Base-by-base conservation (phyloP, 2,797 vertebrate genomes). In the Tokudaia tokunoshimensis region DNA sequence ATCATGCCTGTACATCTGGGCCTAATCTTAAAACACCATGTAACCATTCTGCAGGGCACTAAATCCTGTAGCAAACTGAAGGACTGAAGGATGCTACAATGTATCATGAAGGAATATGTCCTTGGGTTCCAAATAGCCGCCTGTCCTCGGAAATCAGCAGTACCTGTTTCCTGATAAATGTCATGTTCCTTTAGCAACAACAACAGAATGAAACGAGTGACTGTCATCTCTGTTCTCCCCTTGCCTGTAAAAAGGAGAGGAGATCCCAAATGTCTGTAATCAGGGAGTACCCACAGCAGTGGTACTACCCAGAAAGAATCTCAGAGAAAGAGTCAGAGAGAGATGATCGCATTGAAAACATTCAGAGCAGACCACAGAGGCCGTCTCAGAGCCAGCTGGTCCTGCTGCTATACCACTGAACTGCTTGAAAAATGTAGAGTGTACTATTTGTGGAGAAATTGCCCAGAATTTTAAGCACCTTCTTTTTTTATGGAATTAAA, bases 21-120 rank as follows among this genome's bases (percentile, higher is more conserved):
- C n/a, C 75, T 90, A 91, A 95, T 95, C 31, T 0, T 31, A 76
- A 93, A 97, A 80, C 61, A 85, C 81, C 59, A 92, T 93, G 88
- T 41, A 86, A 93, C 90, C 72, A 55, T 96, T 95, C 75, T 15
- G 19, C 63, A 44, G 47, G 41, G 14, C 57, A 95, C 81, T 78
- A 96, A 87, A 83, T 92, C 91, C 93, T 87, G 76, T 22, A 37
- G 57, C 55, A 92, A 97, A 90, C n/a, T 92, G 17, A 95, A 95
- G 83, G 89, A 93, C n/a, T 91, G 17, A 95, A 95, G 86, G 92
- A 76, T 80, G 52, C 76, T 72, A 94, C 52, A 86, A 57, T 37
- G 63, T 87, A 87, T 44, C 63, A 78, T 65, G 85, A 95, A 94
- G 75, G 74, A 37, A 24, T 47, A 2, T 79, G 59, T 76, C 92